A percentile compares a stretch with the other conserved stretches of the same genome.
Conservation (phyloP, 2,888 invertebrate genomes). For the Drosophila demipolita region DNA sequence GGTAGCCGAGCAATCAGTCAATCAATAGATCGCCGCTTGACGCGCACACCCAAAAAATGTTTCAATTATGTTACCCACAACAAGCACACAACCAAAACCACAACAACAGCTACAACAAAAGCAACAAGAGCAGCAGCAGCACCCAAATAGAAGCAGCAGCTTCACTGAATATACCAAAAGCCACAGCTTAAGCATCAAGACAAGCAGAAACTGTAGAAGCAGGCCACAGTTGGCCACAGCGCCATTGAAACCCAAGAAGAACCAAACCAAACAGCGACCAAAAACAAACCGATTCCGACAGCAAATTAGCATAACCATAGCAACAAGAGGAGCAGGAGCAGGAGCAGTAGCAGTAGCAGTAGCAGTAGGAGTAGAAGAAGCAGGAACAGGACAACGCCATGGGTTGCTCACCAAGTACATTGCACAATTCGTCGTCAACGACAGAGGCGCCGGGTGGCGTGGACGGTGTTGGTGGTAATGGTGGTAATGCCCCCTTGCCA, state of each 20-base stretch:
- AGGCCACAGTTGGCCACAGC: conserved; percentile 20
- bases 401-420: conserved; percentile 80
- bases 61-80: conserved; percentile 73
- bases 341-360: neutral
- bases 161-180: conserved; percentile 40
- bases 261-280: conserved; percentile 56
- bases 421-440: conserved; percentile 59
- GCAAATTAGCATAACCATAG: conserved; percentile 69
- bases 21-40: conserved; percentile 63
- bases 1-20: conserved; percentile 37
- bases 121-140: conserved; percentile 24
- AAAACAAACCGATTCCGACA: conserved; percentile 65
- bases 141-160: conserved; percentile 39
- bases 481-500: conserved; percentile 49
- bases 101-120: conserved; percentile 19
- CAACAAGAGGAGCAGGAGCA: conserved; percentile 16
- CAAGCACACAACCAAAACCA: conserved; percentile 38
- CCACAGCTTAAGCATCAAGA: conserved; percentile 41
- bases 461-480: conserved; percentile 19
- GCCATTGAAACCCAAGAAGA: conserved; percentile 54
- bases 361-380: conserved; percentile 5
- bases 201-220: conserved; percentile 9
- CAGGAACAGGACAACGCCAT: conserved; percentile 55
- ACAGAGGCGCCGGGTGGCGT: conserved; percentile 38
- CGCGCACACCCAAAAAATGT: conserved; percentile 63